Base-by-base conservation (phyloP, 92 coral and sea anemone genomes). In the Scolanthus callimorphus region DNA sequence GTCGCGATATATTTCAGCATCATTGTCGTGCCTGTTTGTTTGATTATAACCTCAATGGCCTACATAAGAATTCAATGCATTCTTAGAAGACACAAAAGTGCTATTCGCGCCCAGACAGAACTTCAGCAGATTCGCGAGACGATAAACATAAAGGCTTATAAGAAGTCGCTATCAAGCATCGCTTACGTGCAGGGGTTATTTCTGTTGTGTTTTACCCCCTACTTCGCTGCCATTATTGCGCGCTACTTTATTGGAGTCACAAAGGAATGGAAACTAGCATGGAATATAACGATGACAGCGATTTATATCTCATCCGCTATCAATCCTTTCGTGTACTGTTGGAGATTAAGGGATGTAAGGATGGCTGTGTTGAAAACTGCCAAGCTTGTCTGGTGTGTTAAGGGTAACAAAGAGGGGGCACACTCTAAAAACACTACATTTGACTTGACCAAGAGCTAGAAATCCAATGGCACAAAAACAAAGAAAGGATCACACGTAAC, bases 291-390 rank as follows among this genome's bases (percentile, higher is more conserved):
- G 0, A 70, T 76, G 6, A 58, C 86, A 1, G 19, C 67, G 23
- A 71, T 80, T 31, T 80, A 65, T 55, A 17, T 73, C 13, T 73
- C 53, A 59, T 80, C 86, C 0, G 65, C 86, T 1, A 15, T 80
- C 23, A 80, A 80, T 49, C 81, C 86, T 2, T 55, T 80, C 25
- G 71, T 80, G 24, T 80, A 66, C 48, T 80, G 86, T 29, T 67
- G 70, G 67, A 70, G 74, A 24, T 51, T 68, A 4, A 66, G 38
- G 55, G 76, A 67, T 2, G 50, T 80, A 0, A 28, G 86, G 8
- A 45, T 27, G 25, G 86, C 86, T 3, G 81, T 80, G 25, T 6
- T 43, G 2, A 67, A 55, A 27, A 67, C 73, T 34, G 15, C 41
- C 8, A 34, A 6, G 6, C 6, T 34, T 6, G 6, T 34, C 6